phyloP scores from a whole-genome alignment of 2,797 vertebrate genomes.

The Gambusia yucatana region DNA sequence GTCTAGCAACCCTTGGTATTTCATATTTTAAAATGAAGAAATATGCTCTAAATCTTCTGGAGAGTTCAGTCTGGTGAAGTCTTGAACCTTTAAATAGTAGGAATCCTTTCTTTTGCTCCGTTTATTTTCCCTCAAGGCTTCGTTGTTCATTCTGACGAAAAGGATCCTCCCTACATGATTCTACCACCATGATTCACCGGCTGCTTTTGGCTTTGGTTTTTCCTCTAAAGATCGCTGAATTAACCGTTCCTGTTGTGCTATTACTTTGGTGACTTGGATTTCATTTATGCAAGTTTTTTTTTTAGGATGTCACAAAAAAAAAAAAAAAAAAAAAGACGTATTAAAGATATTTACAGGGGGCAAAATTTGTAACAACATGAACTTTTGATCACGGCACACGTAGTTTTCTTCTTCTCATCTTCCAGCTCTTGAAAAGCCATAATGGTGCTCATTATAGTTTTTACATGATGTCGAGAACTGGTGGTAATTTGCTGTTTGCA shows the following conservation, averaged over 20 bases:
- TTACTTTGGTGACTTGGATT: conserved; percentile 1
- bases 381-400: conserved; percentile 4
- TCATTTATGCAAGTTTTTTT: background rate
- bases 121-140: background rate
- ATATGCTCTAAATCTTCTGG: background rate
- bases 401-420: conserved; percentile 10
- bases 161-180: no score
- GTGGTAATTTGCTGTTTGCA: conserved; percentile 3
- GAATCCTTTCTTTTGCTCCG: background rate
- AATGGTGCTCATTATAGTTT: conserved; percentile 29
- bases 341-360: background rate
- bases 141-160: background rate
- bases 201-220: background rate
- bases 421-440: conserved; percentile 21
- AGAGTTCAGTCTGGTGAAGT: background rate
- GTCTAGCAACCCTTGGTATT: background rate
- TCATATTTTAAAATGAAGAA: background rate
- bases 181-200: background rate
- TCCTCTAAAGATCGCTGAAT: background rate
- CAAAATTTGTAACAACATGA: background rate
- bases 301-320: background rate
- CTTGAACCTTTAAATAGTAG: background rate
- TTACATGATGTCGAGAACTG: conserved; percentile 31
- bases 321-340: background rate
- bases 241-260: background rate